Base-by-base conservation (phyloP, 2,888 invertebrate genomes). In the Drosophila mettleri region DNA sequence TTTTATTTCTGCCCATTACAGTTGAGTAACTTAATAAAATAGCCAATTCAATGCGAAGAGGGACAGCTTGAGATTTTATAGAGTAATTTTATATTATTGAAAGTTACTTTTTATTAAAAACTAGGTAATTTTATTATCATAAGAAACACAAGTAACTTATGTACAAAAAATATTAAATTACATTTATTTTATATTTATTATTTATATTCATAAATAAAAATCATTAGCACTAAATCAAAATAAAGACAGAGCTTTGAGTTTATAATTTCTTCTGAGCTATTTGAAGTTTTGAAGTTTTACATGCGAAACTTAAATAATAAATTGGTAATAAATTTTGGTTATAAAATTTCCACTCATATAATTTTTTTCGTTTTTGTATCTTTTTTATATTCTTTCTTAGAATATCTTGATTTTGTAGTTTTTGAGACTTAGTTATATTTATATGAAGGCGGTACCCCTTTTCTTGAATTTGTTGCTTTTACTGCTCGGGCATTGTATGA, bases 1-100 rank as follows among this genome's bases (percentile, higher is more conserved):
- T 54, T 52, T 54, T 34, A n/a, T 29, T 39, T 22, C 18, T 34
- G 22, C 22, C 29, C 62, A 36, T 55, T 45, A 29, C 54, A 43
- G 6, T 43, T 49, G 33, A 34, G 27, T 6, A 39, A 51, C 18
- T 27, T 18, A 18, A 24, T 27, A 41, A 54, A 54, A 20, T n/a
- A 4, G 22, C 9, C 43, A n/a, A 43, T 43, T 43, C 24, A 5
- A 24, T 24, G 9, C 24, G n/a, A 14, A n/a, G 24, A 43, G 24
- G n/a, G 24, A n/a, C 0, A 9, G 2, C 24, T n/a, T n/a, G 2
- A 3, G 24, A 2, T n/a, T 9, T 24, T 24, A n/a, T 41, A 2
- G 9, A 43, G 24, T 5, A 24, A 41, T 24, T 43, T 43, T 16
- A n/a, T n/a, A 5, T 18, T 14, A n/a, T 8, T 36, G 5, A 3